phyloP scores from a whole-genome alignment of 2,888 invertebrate genomes.

The Galerucella pusilla region DNA sequence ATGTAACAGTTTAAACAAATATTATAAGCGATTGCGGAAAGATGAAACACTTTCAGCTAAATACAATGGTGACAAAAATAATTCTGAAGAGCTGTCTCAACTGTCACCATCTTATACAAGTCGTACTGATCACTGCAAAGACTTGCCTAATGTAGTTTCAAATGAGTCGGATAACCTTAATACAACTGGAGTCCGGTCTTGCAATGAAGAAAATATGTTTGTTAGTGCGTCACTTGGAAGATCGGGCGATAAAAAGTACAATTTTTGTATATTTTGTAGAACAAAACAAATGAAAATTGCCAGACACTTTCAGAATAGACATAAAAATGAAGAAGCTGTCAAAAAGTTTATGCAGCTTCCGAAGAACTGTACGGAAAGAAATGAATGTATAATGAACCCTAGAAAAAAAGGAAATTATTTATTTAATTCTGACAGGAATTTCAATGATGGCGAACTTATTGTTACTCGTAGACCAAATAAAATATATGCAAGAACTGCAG shows the following conservation, averaged over 20 bases:
- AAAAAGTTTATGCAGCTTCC: neutral
- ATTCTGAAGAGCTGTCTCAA: no score
- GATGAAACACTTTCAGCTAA: no score
- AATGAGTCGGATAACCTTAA: neutral
- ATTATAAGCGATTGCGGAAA: no score
- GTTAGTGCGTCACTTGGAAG: conserved; percentile 11
- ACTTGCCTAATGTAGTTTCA: no score
- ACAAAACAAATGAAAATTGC: conserved; percentile 24
- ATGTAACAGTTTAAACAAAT: no score
- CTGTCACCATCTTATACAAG: no score
- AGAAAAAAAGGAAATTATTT: conserved; percentile 4
- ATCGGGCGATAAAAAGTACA: conserved; percentile 15
- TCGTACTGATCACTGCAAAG: no score
- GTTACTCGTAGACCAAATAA: neutral
- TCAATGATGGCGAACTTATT: conserved; percentile 1
- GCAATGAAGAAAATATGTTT: conserved; percentile 13
- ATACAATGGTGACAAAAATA: no score
- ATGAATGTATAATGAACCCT: neutral
- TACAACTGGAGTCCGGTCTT: neutral
- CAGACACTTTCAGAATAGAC: conserved; percentile 21
- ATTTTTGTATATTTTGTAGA: conserved; percentile 8
- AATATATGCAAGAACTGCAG: neutral
- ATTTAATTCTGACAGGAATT: conserved; percentile 1
- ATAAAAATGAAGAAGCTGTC: conserved; percentile 17
- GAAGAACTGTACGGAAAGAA: neutral